Percentiles rank a stretch among this genome's conserved stretches.
phyloP scores from a whole-genome alignment of 2,888 invertebrate species.

The Eupithecia dodoneata region DNA sequence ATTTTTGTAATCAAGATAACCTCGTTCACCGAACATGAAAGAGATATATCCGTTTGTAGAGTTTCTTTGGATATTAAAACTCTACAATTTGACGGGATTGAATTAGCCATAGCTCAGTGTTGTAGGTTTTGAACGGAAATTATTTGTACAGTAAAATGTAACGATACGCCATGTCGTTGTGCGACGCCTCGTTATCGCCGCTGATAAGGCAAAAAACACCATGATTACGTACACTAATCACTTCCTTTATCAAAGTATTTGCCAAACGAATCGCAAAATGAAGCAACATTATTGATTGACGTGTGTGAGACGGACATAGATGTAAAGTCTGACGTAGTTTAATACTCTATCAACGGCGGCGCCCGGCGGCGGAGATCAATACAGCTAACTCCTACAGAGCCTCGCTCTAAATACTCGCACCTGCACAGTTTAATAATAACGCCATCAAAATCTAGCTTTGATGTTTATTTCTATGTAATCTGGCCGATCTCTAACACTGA shows the following conservation, averaged over 20 bases:
- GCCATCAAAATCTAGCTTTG: slow-evolving; percentile 11
- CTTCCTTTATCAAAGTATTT: slow-evolving; percentile 57
- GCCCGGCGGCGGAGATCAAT: slow-evolving; percentile 29
- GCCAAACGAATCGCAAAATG: slow-evolving; percentile 48
- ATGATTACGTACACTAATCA: slow-evolving; percentile 49
- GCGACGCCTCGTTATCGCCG: slow-evolving; percentile 44
- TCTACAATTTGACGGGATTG: background rate
- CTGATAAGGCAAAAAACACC: slow-evolving; percentile 50
- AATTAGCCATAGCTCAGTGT: background rate
- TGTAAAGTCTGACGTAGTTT: background rate
- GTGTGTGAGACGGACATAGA: background rate
- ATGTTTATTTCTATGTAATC: slow-evolving; percentile 12
- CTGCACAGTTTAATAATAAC: slow-evolving; percentile 15
- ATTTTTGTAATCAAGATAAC: slow-evolving; percentile 14
- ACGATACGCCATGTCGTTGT: slow-evolving; percentile 9
- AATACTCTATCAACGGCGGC: slow-evolving; percentile 17
- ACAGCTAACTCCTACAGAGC: slow-evolving; percentile 44
- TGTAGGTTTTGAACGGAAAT: slow-evolving; percentile 52
- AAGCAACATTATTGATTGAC: slow-evolving; percentile 18
- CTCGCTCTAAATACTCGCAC: slow-evolving; percentile 26
- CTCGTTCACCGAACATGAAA: background rate
- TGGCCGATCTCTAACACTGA: slow-evolving; percentile 2
- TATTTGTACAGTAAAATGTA: slow-evolving; percentile 36
- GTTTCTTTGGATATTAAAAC: background rate
- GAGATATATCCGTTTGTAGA: background rate